Evolutionary conservation across 2,888 invertebrate genomes (phyloP).

Genomic region (Acanthopleura granulata): DNA sequence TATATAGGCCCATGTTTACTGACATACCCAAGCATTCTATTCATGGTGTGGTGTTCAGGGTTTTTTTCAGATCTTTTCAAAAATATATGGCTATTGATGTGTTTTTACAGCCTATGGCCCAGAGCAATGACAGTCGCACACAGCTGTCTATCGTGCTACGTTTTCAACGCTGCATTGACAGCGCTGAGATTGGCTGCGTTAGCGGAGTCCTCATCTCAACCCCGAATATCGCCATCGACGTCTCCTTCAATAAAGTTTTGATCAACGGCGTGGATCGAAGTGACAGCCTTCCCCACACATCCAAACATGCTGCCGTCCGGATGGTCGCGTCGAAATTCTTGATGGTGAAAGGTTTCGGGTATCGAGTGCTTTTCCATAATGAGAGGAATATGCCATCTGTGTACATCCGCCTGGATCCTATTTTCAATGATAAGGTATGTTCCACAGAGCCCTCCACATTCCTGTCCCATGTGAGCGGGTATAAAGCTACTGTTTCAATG

Average conservation of each 20-base stretch:
- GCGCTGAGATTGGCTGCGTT: not conserved
- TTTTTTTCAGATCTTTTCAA: too few relatives aligned
- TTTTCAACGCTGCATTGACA: not conserved
- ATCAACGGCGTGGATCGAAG: constrained; percentile 9
- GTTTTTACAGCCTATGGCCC: too few relatives aligned
- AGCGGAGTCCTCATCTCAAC: not conserved
- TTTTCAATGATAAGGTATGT: constrained; percentile 35
- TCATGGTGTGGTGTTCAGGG: too few relatives aligned
- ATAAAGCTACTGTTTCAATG: too few relatives aligned
- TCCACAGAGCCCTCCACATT: too few relatives aligned
- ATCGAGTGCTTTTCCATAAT: constrained; percentile 33
- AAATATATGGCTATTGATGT: too few relatives aligned
- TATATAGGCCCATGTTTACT: too few relatives aligned
- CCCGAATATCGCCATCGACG: not conserved
- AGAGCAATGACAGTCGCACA: not conserved
- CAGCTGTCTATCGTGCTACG: not conserved
- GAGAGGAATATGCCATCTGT: constrained; percentile 26
- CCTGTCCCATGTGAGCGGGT: too few relatives aligned
- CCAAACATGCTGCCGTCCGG: constrained; percentile 26
- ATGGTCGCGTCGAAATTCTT: constrained; percentile 28
- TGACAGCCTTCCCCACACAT: not conserved
- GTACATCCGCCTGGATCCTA: constrained; percentile 41
- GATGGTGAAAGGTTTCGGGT: constrained; percentile 36
- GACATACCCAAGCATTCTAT: too few relatives aligned
- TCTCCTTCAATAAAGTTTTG: not conserved